A percentile compares a stretch with the other conserved stretches of the same genome.
Evolutionary conservation across 2,797 vertebrate species (phyloP).

Genomic region (Clarias laeviceps): DNA sequence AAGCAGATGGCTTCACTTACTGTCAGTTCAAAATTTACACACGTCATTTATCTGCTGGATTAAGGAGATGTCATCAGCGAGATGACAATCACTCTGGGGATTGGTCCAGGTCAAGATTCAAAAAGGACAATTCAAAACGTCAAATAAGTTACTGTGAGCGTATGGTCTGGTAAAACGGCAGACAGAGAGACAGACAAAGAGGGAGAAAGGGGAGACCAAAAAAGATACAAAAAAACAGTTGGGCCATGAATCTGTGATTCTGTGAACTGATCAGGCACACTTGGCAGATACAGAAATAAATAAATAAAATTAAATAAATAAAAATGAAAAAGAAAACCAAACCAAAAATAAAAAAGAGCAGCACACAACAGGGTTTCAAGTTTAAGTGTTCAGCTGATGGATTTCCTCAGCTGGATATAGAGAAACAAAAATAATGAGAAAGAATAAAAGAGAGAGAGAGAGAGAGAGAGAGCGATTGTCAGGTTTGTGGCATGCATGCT

Average conservation of each 20-base stretch:
- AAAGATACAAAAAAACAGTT: slow-evolving; percentile 25
- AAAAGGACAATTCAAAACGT: slow-evolving; percentile 10
- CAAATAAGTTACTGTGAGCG: slow-evolving; percentile 8
- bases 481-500: slow-evolving; percentile 54
- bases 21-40: slow-evolving; percentile 33
- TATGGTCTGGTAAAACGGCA: slow-evolving; percentile 33
- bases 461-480: slow-evolving; percentile 48
- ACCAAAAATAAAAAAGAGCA: slow-evolving; percentile 44
- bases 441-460: not conserved
- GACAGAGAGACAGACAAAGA: slow-evolving; percentile 22
- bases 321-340: not conserved
- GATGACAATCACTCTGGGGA: slow-evolving; percentile 28
- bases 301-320: not conserved
- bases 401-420: slow-evolving; percentile 45
- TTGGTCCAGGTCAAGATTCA: slow-evolving; percentile 33
- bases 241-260: not conserved
- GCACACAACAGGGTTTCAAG: slow-evolving; percentile 58
- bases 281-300: slow-evolving; percentile 51
- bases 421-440: not conserved
- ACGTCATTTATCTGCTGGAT: slow-evolving; percentile 24
- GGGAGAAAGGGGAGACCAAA: not conserved
- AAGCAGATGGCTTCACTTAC: slow-evolving; percentile 54
- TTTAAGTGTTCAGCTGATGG: slow-evolving; percentile 49
- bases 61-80: slow-evolving; percentile 19
- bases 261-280: slow-evolving; percentile 50